These are phyloP conservation scores for human (Homo sapiens) DNA, from an alignment of 2,113 vertebrate genomes.

Conservation along the genomic window DNA sequence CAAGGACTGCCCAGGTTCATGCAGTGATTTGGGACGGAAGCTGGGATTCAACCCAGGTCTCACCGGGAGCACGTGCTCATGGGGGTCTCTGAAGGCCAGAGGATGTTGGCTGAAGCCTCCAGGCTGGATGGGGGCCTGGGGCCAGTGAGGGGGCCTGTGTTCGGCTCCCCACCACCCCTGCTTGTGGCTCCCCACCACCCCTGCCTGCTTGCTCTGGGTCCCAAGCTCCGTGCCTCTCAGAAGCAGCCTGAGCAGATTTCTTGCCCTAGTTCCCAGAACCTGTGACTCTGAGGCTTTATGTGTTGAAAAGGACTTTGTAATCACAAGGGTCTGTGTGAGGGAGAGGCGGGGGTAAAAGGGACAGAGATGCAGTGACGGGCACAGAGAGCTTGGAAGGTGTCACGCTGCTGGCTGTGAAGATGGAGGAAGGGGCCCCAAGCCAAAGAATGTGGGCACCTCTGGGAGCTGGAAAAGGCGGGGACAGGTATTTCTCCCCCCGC, in stretches of 20 bases:
- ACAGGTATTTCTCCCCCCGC: accelerated
- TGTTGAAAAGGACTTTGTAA: neutral
- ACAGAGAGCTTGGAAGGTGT: too few relatives aligned
- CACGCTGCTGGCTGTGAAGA: accelerated
- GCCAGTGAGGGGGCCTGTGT: accelerated
- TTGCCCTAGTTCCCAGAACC: neutral
- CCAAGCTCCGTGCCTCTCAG: neutral
- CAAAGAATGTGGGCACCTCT: accelerated
- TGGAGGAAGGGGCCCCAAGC: accelerated
- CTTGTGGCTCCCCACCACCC: neutral
- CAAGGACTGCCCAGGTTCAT: neutral
- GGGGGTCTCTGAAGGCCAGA: neutral
- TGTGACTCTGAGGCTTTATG: accelerated
- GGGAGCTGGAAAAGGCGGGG: neutral
- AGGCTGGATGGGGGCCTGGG: neutral
- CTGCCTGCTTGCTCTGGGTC: neutral
- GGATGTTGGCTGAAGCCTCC: neutral
- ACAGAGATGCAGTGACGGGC: neutral
- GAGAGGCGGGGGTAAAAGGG: neutral
- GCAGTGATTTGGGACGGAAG: neutral
- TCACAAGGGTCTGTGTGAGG: neutral
- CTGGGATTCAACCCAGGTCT: neutral
- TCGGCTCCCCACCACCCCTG: too few relatives aligned
- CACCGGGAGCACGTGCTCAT: accelerated
- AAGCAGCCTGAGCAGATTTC: neutral